Evolutionary conservation across 1,140 invertebrate genomes (phyloP), one percentile per base, ranked within the genome.

Genomic region (Trypoxylus dichotomus): DNA sequence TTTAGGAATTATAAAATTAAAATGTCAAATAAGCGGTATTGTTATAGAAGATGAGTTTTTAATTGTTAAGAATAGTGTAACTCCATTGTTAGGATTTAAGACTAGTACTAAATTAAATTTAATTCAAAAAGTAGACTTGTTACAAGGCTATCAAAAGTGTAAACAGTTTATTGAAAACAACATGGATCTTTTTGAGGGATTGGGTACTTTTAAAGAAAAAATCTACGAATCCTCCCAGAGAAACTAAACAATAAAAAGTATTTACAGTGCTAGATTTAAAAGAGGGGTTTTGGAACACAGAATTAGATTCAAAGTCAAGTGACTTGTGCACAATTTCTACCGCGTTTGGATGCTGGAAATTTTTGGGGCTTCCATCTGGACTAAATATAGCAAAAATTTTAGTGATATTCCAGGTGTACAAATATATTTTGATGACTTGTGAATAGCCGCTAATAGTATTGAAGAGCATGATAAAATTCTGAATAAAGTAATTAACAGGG

Each of bases 391-490:
- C 82, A 68, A 78, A 75, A 73, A 78, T 27, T 82, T 85, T 79
- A 68, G 78, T 13, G 77, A 77, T 29, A 82, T 84, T 21, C 54
- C 68, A 42, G 80, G 82, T 11, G 77, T 82, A 15, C 15, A 19
- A 32, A 71, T 76, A 3, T 76, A 83, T 79, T 81, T 83, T 79
- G 84, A 85, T 76, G 82, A 84, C 77, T 68, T 85, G 6, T 60
- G 80, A 24, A 81, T 85, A 54, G 77, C 74, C 58, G 82, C 25
- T 6, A 63, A 78, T 43, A 79, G 24, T 72, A 25, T 77, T 47
- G 77, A 81, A 73, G 80, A 83, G 63, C 81, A 85, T 79, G 81
- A 80, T 80, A 54, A 79, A 72, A 84, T 80, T 60, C 72, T 88
- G 27, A 76, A 47, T 71, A 68, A 80, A 41, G 80, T 87, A 0